These are phyloP conservation scores for Cyprinodon brontotheroides DNA, from an alignment of 2,113 vertebrate genomes.

Conservation along the genomic window DNA sequence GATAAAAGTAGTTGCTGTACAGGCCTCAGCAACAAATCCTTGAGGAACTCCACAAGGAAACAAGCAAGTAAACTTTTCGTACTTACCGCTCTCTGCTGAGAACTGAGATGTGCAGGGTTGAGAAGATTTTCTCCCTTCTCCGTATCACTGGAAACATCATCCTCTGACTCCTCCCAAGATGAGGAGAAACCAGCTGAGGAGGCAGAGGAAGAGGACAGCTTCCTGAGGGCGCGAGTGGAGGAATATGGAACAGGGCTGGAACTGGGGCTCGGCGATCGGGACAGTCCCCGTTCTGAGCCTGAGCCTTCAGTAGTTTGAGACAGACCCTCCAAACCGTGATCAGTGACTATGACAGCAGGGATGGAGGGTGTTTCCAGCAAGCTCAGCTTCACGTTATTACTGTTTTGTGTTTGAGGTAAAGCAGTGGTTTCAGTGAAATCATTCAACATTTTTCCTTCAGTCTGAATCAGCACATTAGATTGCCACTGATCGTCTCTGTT, in stretches of 20 bases:
- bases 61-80: background rate
- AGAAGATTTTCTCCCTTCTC: slow-evolving; percentile 87
- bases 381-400: slow-evolving; percentile 23
- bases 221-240: slow-evolving; percentile 79
- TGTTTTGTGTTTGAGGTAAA: slow-evolving; percentile 7
- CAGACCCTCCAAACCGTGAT: slow-evolving; percentile 82
- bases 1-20: background rate
- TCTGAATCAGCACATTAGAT: slow-evolving; percentile 27
- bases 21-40: background rate
- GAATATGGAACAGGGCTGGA: slow-evolving; percentile 57
- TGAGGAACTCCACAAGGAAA: background rate
- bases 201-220: slow-evolving; percentile 94
- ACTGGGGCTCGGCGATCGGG: slow-evolving; percentile 69
- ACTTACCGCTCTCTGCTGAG: slow-evolving; percentile 94
- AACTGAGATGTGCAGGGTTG: slow-evolving; percentile 84
- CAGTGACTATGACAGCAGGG: slow-evolving; percentile 91
- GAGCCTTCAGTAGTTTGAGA: slow-evolving; percentile 64
- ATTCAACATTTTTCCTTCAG: slow-evolving; percentile 20
- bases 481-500: slow-evolving; percentile 9
- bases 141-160: slow-evolving; percentile 95
- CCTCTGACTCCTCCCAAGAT: slow-evolving; percentile 96
- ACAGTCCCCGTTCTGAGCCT: slow-evolving; percentile 42
- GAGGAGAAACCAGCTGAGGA: slow-evolving; percentile 97
- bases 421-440: slow-evolving; percentile 18
- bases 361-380: slow-evolving; percentile 68